A percentile compares a stretch with the other conserved stretches of the same genome.
Conservation (phyloP, 2,113 vertebrate species). For the Leptobrachium ailaonicum region DNA sequence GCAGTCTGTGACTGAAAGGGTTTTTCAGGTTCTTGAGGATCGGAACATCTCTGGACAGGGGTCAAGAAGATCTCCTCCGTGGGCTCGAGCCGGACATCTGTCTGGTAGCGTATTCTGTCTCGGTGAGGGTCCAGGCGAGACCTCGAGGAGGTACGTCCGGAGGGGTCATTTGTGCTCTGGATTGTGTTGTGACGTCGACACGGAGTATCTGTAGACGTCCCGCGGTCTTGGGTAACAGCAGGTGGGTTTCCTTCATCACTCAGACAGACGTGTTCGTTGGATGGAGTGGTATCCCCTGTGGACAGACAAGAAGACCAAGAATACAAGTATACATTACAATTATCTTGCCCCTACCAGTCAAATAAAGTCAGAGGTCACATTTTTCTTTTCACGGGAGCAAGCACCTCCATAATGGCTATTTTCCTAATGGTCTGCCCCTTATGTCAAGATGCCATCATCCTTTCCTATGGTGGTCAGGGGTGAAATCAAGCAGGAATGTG, state of each 20-base stretch:
- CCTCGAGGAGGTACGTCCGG: slow-evolving; percentile 62
- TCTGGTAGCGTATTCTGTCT: slow-evolving; percentile 88
- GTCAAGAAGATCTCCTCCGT: slow-evolving; percentile 97
- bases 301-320: too few relatives aligned
- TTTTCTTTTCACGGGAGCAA: too few relatives aligned
- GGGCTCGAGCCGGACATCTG: slow-evolving; percentile 84
- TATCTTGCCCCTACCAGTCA: too few relatives aligned
- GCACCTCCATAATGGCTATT: too few relatives aligned
- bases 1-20: slow-evolving; percentile 81
- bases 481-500: too few relatives aligned
- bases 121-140: slow-evolving; percentile 66
- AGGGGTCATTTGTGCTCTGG: slow-evolving; percentile 64
- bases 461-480: too few relatives aligned
- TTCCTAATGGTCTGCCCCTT: too few relatives aligned
- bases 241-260: slow-evolving; percentile 90
- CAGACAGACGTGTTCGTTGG: slow-evolving; percentile 89
- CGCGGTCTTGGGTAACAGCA: slow-evolving; percentile 88
- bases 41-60: slow-evolving; percentile 83
- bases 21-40: slow-evolving; percentile 75
- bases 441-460: too few relatives aligned
- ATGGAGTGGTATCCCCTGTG: slow-evolving; percentile 84
- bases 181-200: slow-evolving; percentile 78
- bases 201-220: slow-evolving; percentile 88
- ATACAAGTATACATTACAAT: too few relatives aligned
- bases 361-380: too few relatives aligned